Percentiles rank a stretch among this genome's conserved stretches.
Evolutionary conservation across 2,797 vertebrate species (phyloP).

Genomic region (Morus bassanus): DNA sequence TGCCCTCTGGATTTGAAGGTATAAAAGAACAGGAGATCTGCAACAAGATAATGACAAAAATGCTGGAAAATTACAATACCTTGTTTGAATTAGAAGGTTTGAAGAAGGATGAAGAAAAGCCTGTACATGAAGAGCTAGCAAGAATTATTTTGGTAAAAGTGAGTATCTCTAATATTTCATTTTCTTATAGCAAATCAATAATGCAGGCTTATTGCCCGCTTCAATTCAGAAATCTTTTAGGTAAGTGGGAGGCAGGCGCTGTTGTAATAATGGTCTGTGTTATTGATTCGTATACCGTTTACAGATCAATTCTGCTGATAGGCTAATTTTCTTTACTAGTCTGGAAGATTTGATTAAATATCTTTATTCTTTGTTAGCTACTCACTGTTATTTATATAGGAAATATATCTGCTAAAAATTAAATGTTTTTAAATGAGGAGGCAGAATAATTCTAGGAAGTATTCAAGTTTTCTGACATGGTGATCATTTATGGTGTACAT

Average conservation of each 20-base stretch:
- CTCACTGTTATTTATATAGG: not conserved
- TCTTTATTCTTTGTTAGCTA: not conserved
- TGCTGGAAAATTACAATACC: constrained; percentile 85
- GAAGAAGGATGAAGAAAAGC: constrained; percentile 54
- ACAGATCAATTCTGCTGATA: not conserved
- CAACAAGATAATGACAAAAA: constrained; percentile 89
- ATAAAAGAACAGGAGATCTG: constrained; percentile 89
- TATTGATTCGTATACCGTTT: not conserved
- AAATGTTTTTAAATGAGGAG: not conserved
- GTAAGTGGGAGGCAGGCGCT: not conserved
- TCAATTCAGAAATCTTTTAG: not conserved
- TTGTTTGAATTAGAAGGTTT: constrained; percentile 79
- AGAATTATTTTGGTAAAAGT: constrained; percentile 80
- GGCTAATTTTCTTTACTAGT: not conserved
- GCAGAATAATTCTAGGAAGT: not conserved
- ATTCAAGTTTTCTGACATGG: not conserved
- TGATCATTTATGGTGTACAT: not conserved
- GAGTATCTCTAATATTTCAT: constrained; percentile 53
- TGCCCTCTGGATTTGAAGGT: constrained; percentile 85
- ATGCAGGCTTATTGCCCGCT: not conserved
- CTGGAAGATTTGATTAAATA: not conserved
- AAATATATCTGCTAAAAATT: not conserved
- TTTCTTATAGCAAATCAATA: constrained; percentile 13
- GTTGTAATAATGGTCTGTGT: not conserved
- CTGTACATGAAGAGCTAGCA: constrained; percentile 52